These are phyloP conservation scores for Strigamia maritima DNA, from an alignment of 2,888 invertebrate genomes.

Conservation along the genomic window DNA sequence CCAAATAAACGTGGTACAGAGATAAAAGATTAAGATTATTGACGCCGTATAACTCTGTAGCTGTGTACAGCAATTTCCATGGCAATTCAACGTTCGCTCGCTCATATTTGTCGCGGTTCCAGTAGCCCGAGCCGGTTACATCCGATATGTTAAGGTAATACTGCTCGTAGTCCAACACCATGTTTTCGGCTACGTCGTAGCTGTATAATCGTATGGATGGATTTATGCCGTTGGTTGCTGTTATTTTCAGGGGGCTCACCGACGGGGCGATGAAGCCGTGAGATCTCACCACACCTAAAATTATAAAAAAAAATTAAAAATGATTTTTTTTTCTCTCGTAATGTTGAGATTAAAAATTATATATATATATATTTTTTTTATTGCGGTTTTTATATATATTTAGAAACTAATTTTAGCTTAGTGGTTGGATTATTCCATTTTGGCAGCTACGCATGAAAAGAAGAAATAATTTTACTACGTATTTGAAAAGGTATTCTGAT, in stretches of 20 bases:
- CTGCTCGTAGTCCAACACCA: conserved; percentile 27
- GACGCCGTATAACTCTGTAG: conserved; percentile 3
- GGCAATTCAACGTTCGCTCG: neutral
- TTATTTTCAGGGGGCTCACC: conserved; percentile 30
- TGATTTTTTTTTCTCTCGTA: too few relatives aligned
- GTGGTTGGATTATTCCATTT: too few relatives aligned
- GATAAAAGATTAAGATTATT: neutral
- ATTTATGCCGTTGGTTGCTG: conserved; percentile 1
- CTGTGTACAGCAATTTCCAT: conserved; percentile 10
- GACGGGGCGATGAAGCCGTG: conserved; percentile 37
- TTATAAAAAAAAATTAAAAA: too few relatives aligned
- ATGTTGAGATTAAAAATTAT: too few relatives aligned
- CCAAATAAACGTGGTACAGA: neutral
- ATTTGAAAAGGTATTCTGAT: too few relatives aligned
- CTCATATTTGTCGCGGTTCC: neutral
- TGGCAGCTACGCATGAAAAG: too few relatives aligned
- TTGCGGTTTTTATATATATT: too few relatives aligned
- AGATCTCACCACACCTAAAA: neutral
- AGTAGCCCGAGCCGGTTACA: neutral
- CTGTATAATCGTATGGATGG: conserved; percentile 7
- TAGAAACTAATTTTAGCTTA: too few relatives aligned
- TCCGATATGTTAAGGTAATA: neutral
- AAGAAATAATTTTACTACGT: too few relatives aligned
- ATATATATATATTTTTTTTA: too few relatives aligned
- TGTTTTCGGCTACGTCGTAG: neutral